Base-by-base conservation (phyloP, 2,888 invertebrate species). In the Griposia aprilina region DNA sequence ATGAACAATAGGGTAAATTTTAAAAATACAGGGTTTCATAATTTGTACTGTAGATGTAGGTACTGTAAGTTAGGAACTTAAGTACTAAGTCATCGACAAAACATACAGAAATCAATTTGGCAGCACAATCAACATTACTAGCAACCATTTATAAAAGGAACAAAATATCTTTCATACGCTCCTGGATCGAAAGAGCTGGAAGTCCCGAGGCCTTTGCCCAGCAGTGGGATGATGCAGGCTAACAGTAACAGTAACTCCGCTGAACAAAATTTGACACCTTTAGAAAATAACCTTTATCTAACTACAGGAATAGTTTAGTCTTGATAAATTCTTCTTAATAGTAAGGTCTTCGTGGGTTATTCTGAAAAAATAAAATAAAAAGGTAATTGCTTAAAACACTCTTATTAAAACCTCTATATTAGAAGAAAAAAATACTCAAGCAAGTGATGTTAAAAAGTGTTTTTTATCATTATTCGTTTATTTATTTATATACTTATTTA, bases 311-410 rank as follows among this genome's bases (percentile, higher is more conserved):
- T 86, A 84, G 70, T 74, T 81, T 41, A 78, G 67, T 84, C 78
- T 82, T 74, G 78, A 52, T 76, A 76, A 67, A 80, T 62, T 86
- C 75, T 83, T 83, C 82, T 96, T 96, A 99, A 94, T 99, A 99
- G 93, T 99, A 99, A 10, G 98, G 98, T 94, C 99, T 97, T 85
- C 99, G 97, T 41, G 99, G 99, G 96, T 99, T 99, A 93, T 99
- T 99, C 98, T 98, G 97, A 70, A 98, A 92, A 91, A 93, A 90
- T 86, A 88, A 82, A 59, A 73, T 48, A 74, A 70, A 20, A 73
- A 68, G 63, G 13, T 50, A 50, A 50, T 52, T 52, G 30, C 6
- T 52, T 68, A 30, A 68, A 69, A 17, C 68, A 36, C 7, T 59
- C 11, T 6, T 36, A 67, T 3, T 57, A 57, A 36, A 57, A 69